These are phyloP conservation scores for Scomber scombrus DNA, from an alignment of 2,113 vertebrate species.

Conservation along the genomic window DNA sequence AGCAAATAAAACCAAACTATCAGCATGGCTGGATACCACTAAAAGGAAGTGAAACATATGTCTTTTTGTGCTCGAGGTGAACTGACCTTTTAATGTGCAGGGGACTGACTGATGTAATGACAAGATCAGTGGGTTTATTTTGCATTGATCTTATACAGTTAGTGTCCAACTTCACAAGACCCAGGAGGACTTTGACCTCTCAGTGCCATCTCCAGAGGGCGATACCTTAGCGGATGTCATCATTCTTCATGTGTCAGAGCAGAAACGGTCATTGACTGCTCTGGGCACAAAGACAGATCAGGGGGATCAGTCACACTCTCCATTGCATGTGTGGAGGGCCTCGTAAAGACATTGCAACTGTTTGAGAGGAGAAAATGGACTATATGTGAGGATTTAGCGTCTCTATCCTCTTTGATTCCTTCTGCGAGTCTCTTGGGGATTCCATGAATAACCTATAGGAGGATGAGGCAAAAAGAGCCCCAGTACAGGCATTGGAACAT, in stretches of 20 bases:
- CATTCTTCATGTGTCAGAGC: not conserved
- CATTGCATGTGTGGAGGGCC: not conserved
- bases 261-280: constrained; percentile 16
- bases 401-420: constrained; percentile 44
- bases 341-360: not conserved
- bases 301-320: constrained; percentile 13
- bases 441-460: constrained; percentile 25
- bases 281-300: not conserved
- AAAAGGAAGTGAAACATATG: too few relatives aligned
- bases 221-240: not conserved
- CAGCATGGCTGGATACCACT: not conserved
- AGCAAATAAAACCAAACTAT: too few relatives aligned
- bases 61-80: not conserved
- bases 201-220: not conserved
- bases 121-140: not conserved
- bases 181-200: not conserved
- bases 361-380: not conserved
- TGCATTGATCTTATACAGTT: constrained; percentile 13
- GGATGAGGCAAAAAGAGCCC: constrained; percentile 18
- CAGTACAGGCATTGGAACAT: constrained; percentile 5
- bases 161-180: constrained; percentile 2
- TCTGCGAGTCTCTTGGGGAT: constrained; percentile 16
- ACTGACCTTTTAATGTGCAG: not conserved
- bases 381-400: constrained; percentile 40
- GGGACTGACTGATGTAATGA: not conserved